A percentile compares a stretch with the other conserved stretches of the same genome.
Evolutionary conservation across 30 jellyfish, hydroid and myxozoan genomes (phyloP).

Genomic region (Chrysaora quinquecirrha): DNA sequence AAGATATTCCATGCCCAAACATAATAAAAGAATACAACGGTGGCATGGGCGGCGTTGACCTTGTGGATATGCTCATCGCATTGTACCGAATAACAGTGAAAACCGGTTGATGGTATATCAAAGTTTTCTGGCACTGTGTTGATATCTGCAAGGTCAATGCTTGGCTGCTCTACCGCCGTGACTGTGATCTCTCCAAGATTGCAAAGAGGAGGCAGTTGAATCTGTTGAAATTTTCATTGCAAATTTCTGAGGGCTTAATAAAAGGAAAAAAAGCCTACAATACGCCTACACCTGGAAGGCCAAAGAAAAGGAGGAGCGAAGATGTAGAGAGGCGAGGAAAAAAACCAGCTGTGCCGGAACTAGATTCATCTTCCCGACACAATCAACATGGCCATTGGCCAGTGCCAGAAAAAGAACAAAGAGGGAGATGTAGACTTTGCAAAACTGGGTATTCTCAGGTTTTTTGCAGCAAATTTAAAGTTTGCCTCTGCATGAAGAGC

Average conservation of each 20-base stretch:
- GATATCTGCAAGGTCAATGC: too few species aligned
- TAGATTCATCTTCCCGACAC: background rate
- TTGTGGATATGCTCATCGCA: too few species aligned
- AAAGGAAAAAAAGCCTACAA: constrained; percentile 22
- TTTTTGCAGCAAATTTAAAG: constrained; percentile 49
- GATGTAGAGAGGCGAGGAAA: constrained; percentile 21
- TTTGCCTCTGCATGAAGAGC: constrained; percentile 55
- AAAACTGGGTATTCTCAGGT: too few species aligned
- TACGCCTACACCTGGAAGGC: constrained; percentile 25
- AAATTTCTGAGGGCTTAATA: constrained; percentile 26
- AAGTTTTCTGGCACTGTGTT: too few species aligned
- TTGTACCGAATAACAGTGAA: constrained; percentile 50
- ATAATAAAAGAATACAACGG: constrained; percentile 62
- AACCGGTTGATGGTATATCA: constrained; percentile 63
- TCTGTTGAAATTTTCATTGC: constrained; percentile 11
- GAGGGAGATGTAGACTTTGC: too few species aligned
- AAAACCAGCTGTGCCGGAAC: constrained; percentile 55
- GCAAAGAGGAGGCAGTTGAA: constrained; percentile 4
- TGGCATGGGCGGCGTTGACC: too few species aligned
- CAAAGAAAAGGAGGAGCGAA: constrained; percentile 13
- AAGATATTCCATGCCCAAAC: constrained; percentile 73
- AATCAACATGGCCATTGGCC: constrained; percentile 55
- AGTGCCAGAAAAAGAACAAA: too few species aligned
- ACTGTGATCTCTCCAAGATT: constrained; percentile 37
- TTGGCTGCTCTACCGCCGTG: constrained; percentile 61